These are phyloP conservation scores for Chydorus sphaericus DNA, from an alignment of 2,888 invertebrate species.

Conservation along the genomic window DNA sequence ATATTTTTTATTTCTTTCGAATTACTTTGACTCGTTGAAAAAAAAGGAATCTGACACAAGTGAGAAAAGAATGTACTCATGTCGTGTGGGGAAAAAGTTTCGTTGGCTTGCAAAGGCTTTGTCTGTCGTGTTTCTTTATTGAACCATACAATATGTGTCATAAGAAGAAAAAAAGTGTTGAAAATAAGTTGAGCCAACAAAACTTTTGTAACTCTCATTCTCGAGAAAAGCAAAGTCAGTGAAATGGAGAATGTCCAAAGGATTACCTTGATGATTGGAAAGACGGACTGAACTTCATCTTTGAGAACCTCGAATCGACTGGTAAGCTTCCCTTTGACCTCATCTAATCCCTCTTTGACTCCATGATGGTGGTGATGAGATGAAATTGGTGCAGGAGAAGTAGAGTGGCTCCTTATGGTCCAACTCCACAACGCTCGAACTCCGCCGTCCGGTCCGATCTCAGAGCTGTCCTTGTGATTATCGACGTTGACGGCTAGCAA, in stretches of 20 bases:
- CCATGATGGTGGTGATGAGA: conserved; percentile 33
- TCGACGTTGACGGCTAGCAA: conserved; percentile 41
- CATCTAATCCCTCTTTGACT: conserved; percentile 24
- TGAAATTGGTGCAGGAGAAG: conserved; percentile 19
- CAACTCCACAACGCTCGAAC: conserved; percentile 13
- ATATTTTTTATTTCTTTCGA: too few relatives aligned
- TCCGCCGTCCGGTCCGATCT: conserved; percentile 27
- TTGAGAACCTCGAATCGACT: conserved; percentile 78
- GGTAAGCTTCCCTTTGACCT: conserved; percentile 46
- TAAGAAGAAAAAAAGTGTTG: not conserved
- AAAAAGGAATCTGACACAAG: too few relatives aligned
- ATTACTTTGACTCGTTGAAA: too few relatives aligned
- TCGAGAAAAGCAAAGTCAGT: not conserved
- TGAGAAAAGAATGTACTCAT: too few relatives aligned
- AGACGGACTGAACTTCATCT: conserved; percentile 82
- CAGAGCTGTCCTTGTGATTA: conserved; percentile 22
- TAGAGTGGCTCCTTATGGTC: conserved; percentile 8
- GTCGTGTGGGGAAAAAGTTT: too few relatives aligned
- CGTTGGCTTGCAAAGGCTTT: too few relatives aligned
- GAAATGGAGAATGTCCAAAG: not conserved
- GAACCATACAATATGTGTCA: too few relatives aligned
- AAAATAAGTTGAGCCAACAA: not conserved
- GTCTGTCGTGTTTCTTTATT: too few relatives aligned
- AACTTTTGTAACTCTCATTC: not conserved
- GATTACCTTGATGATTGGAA: conserved; percentile 79